phyloP scores from a whole-genome alignment of 2,888 invertebrate species.

The Chymomyza amoena region DNA sequence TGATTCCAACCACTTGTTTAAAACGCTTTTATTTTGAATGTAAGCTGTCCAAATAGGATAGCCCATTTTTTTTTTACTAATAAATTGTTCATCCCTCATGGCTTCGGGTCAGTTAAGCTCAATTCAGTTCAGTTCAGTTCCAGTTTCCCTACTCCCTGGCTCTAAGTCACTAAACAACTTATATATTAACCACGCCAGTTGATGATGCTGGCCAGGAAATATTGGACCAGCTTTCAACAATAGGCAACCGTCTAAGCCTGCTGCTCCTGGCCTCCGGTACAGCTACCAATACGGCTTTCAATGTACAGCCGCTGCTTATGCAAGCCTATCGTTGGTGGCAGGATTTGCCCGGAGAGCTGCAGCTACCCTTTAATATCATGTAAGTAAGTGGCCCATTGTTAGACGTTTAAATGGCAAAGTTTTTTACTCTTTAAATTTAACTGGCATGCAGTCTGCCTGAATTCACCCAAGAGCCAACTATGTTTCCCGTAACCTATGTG shows the following conservation, averaged over 20 bases:
- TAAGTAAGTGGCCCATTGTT: conserved; percentile 50
- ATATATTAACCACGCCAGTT: background rate
- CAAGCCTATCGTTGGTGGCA: conserved; percentile 49
- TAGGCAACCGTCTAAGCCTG: conserved; percentile 51
- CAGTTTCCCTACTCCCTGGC: too few species aligned
- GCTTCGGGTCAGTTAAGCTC: too few species aligned
- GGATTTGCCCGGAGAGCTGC: conserved; percentile 48
- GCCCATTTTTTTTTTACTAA: too few species aligned
- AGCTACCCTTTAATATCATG: conserved; percentile 72
- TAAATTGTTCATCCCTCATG: too few species aligned
- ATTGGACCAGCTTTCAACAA: conserved; percentile 52
- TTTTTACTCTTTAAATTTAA: background rate
- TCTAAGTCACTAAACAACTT: background rate
- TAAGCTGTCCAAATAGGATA: too few species aligned
- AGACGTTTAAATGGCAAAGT: background rate
- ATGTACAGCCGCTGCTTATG: conserved; percentile 60
- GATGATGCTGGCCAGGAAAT: conserved; percentile 45
- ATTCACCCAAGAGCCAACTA: conserved; percentile 51
- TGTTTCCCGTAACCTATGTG: conserved; percentile 68
- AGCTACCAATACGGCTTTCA: conserved; percentile 65
- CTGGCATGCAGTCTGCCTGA: conserved; percentile 58
- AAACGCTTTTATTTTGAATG: too few species aligned
- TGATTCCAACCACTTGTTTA: too few species aligned
- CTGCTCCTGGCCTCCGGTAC: conserved; percentile 61
- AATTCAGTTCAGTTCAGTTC: background rate